A percentile compares a stretch with the other conserved stretches of the same genome.
These are phyloP conservation scores for Halocaridina rubra DNA, from an alignment of 2,888 invertebrate genomes.

Conservation along the genomic window DNA sequence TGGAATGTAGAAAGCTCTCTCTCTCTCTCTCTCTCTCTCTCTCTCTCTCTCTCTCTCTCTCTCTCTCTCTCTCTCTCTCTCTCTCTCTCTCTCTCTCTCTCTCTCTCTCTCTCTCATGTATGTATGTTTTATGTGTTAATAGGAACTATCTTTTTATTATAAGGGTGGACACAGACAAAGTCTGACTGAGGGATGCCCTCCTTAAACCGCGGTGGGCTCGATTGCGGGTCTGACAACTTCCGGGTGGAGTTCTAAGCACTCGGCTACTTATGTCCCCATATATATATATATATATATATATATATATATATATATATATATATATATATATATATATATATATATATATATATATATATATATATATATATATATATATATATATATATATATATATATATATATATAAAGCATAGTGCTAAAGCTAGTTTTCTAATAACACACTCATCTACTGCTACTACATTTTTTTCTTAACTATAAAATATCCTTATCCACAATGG, in stretches of 20 bases:
- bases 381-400: slow-evolving; percentile 21
- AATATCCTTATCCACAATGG: not conserved
- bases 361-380: slow-evolving; percentile 5
- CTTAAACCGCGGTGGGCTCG: not conserved
- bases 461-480: not conserved
- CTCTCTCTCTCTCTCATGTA: not conserved
- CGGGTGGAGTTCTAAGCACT: not conserved
- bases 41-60: not conserved
- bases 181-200: not conserved
- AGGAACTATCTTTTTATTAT: too few species aligned
- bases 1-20: not conserved
- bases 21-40: not conserved
- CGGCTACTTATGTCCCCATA: not conserved
- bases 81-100: slow-evolving; percentile 12
- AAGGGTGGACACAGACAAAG: too few species aligned
- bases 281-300: not conserved
- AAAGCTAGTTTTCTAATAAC: not conserved
- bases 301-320: slow-evolving; percentile 19
- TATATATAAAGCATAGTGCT: not conserved
- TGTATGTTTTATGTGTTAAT: not conserved
- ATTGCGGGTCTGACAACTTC: not conserved
- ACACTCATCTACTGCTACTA: not conserved
- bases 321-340: slow-evolving; percentile 19
- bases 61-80: not conserved
- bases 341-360: slow-evolving; percentile 19